These are phyloP conservation scores for Rhinogobio ventralis DNA, from an alignment of 2,797 vertebrate species.

Conservation along the genomic window DNA sequence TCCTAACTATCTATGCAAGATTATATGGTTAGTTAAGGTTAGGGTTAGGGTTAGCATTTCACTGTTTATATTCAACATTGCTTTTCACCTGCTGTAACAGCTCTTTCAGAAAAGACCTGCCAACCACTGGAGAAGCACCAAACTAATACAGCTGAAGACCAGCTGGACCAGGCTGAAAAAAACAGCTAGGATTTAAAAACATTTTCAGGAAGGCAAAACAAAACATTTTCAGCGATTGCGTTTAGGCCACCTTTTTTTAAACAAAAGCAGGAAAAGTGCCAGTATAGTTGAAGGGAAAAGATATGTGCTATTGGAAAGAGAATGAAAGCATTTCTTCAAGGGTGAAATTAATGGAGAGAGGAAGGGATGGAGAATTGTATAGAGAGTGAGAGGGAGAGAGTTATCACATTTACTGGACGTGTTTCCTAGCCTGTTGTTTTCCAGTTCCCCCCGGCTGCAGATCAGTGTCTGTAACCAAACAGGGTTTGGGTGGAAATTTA, in stretches of 20 bases:
- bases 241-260: background rate
- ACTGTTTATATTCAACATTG: background rate
- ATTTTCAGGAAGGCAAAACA: background rate
- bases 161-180: background rate
- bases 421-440: conserved; percentile 43
- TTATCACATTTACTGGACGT: conserved; percentile 36
- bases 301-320: conserved; percentile 18
- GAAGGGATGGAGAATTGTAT: conserved; percentile 18
- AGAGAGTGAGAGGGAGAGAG: background rate
- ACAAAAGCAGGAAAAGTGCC: conserved; percentile 3
- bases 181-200: background rate
- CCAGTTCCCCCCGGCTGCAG: conserved; percentile 25
- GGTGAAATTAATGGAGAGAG: conserved; percentile 46
- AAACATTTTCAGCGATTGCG: background rate
- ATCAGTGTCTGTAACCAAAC: conserved; percentile 36
- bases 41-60: too few relatives aligned
- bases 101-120: background rate
- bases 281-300: conserved; percentile 19
- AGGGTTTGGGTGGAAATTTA: conserved; percentile 45
- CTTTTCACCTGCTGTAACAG: background rate
- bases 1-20: background rate
- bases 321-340: conserved; percentile 39
- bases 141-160: background rate
- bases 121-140: background rate
- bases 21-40: background rate